Conservation (phyloP, 1,140 invertebrate genomes). For the Pentalonia nigronervosa region DNA sequence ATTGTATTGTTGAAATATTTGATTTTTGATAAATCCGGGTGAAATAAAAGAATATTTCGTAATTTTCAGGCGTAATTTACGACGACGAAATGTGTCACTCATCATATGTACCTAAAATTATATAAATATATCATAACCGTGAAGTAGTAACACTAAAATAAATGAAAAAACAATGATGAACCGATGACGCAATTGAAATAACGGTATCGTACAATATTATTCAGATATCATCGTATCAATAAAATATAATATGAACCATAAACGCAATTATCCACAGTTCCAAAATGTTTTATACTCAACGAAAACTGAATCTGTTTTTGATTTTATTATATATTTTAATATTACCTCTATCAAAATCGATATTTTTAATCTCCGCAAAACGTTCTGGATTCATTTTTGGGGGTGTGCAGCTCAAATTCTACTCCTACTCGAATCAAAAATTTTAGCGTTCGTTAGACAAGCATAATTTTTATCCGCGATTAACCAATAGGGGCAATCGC, state of each 20-base stretch:
- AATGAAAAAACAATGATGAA: too few relatives aligned
- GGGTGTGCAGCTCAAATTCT: background rate
- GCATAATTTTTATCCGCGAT: too few relatives aligned
- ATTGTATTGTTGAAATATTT: background rate
- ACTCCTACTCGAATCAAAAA: background rate
- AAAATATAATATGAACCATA: too few relatives aligned
- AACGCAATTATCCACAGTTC: too few relatives aligned
- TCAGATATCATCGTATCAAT: background rate
- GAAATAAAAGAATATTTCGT: background rate
- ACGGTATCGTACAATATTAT: background rate
- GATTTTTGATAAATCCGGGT: background rate
- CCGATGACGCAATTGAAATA: background rate
- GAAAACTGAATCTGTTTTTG: too few relatives aligned
- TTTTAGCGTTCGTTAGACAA: too few relatives aligned
- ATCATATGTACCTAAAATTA: background rate
- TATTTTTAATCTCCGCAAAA: background rate
- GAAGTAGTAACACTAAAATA: too few relatives aligned
- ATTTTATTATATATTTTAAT: too few relatives aligned
- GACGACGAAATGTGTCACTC: background rate
- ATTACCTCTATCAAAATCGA: background rate
- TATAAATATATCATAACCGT: background rate
- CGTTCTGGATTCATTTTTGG: background rate
- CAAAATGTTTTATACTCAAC: too few relatives aligned
- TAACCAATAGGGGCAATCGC: too few relatives aligned
- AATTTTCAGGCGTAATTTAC: background rate